These are phyloP conservation scores for Astyanax mexicanus DNA, from an alignment of 2,797 vertebrate genomes.

Conservation along the genomic window DNA sequence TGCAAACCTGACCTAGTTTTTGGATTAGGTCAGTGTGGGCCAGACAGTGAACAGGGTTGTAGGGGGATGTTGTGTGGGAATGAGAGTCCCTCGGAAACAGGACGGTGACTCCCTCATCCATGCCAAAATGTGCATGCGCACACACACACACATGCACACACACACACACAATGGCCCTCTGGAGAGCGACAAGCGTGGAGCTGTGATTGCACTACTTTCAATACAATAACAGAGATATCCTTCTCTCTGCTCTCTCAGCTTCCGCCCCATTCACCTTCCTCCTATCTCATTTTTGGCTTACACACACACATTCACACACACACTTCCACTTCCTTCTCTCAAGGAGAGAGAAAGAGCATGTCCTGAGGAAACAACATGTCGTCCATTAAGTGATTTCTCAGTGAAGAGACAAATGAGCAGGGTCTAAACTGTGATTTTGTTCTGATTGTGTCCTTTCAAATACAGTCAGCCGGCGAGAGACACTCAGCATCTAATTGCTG, in stretches of 20 bases:
- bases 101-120: conserved; percentile 50
- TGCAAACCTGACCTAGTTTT: conserved; percentile 46
- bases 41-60: conserved; percentile 17
- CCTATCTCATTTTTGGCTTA: conserved; percentile 38
- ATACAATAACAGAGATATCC: conserved; percentile 60
- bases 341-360: conserved; percentile 49
- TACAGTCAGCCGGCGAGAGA: neutral
- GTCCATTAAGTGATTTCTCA: conserved; percentile 16
- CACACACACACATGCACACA: neutral
- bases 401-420: conserved; percentile 16
- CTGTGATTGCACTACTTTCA: conserved; percentile 46
- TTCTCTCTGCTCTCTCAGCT: conserved; percentile 41
- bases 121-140: conserved; percentile 24
- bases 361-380: conserved; percentile 44
- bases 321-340: conserved; percentile 51
- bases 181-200: conserved; percentile 30
- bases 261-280: conserved; percentile 54
- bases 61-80: conserved; percentile 47
- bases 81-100: conserved; percentile 43
- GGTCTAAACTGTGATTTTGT: conserved; percentile 16
- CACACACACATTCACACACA: conserved; percentile 30
- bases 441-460: neutral
- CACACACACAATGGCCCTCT: conserved; percentile 59
- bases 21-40: neutral
- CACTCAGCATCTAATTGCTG: conserved; percentile 17